Evolutionary conservation across 1,140 invertebrate species (phyloP).

Genomic region (Camponotus pennsylvanicus): DNA sequence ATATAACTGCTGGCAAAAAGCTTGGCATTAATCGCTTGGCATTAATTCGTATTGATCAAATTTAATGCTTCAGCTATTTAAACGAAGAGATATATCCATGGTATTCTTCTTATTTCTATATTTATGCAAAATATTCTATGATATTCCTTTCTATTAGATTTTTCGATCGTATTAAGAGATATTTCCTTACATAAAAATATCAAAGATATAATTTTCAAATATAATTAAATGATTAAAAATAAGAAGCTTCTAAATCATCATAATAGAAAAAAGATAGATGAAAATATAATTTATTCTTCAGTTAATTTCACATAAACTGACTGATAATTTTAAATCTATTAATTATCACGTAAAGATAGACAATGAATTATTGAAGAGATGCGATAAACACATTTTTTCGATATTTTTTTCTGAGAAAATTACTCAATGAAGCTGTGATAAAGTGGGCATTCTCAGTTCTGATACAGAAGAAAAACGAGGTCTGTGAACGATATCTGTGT

Average conservation of each 20-base stretch:
- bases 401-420: slow-evolving; percentile 1
- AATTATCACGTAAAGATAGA: background rate
- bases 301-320: slow-evolving; percentile 6
- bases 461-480: background rate
- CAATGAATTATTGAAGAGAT: background rate
- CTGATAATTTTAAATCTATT: slow-evolving; percentile 4
- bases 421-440: background rate
- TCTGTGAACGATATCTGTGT: background rate
- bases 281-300: background rate
- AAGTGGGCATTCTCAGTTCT: background rate
- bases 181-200: background rate
- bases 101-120: too few relatives aligned
- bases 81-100: background rate
- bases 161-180: slow-evolving; percentile 1
- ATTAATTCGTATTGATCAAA: background rate
- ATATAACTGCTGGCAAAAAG: slow-evolving; percentile 61
- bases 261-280: background rate
- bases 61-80: background rate
- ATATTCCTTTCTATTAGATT: background rate
- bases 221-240: background rate
- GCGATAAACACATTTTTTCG: background rate
- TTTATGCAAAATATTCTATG: background rate
- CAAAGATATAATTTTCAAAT: background rate
- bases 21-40: slow-evolving; percentile 4
- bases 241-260: background rate